phyloP scores from a whole-genome alignment of 2,113 vertebrate genomes.

The Scatophagus argus region DNA sequence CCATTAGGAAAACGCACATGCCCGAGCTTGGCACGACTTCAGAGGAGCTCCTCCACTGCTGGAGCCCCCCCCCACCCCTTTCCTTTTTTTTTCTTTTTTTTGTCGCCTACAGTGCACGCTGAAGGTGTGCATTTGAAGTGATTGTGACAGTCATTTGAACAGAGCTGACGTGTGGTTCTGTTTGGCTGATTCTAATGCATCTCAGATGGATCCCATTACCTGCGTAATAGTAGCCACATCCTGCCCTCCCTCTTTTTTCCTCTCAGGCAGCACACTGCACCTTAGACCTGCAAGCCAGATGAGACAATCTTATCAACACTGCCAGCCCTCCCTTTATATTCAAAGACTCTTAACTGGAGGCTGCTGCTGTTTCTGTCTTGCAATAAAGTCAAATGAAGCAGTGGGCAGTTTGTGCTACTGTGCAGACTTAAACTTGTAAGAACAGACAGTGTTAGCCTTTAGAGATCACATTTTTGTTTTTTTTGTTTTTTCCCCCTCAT shows the following conservation, averaged over 20 bases:
- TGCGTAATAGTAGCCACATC: conserved; percentile 79
- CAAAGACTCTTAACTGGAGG: conserved; percentile 74
- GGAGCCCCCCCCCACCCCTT: not conserved
- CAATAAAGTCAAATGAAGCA: conserved; percentile 76
- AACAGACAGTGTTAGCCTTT: conserved; percentile 42
- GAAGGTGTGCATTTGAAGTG: conserved; percentile 65
- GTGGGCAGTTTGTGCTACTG: conserved; percentile 56
- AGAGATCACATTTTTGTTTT: conserved; percentile 13
- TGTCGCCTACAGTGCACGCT: conserved; percentile 45
- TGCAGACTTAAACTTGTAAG: conserved; percentile 43
- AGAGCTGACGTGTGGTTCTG: conserved; percentile 70
- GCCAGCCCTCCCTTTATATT: conserved; percentile 74
- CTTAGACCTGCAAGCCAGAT: conserved; percentile 73
- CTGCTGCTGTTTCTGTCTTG: conserved; percentile 71
- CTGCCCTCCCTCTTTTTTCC: conserved; percentile 52
- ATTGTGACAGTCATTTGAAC: conserved; percentile 73
- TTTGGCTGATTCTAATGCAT: conserved; percentile 79
- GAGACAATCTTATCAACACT: conserved; percentile 77
- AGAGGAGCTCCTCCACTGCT: conserved; percentile 61
- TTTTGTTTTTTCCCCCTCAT: too few species aligned
- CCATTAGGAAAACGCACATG: conserved; percentile 74
- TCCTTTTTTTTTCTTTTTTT: not conserved
- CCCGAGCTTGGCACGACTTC: conserved; percentile 70
- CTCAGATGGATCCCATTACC: conserved; percentile 78
- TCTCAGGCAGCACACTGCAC: conserved; percentile 53